Base-by-base conservation (phyloP, 1,140 invertebrate species). In the Drosophila sproati region DNA sequence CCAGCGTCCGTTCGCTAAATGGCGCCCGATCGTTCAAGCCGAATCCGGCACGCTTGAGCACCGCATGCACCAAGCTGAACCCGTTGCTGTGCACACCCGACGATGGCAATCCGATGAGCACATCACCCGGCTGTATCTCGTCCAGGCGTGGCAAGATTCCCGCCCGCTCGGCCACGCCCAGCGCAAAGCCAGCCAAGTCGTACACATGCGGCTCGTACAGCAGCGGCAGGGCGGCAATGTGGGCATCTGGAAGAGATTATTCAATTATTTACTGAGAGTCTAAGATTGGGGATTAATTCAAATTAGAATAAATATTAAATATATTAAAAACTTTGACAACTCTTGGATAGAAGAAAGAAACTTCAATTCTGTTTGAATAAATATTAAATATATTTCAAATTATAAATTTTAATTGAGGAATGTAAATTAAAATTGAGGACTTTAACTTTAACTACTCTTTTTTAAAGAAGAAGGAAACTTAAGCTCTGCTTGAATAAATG, bases 171-270 rank as follows among this genome's bases (percentile, higher is more conserved):
- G 98, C 97, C 20, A 96, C 97, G 28, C 98, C 98, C 29, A 99
- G 96, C 10, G 97, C 95, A 94, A 99, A 99, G 7, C 98, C 98
- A 10, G 98, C 98, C 29, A 99, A 93, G 93, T 99, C 98, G 92
- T 98, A 99, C 45, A 98, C 96, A n/a, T 96, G 96, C 3, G 94
- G 92, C 3, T 93, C 93, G 93, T 99, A 99, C 94, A 99, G 96
- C 37, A 97, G 96, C 1, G 98, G 98, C 96, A 99, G 98, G 93
- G 99, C 98, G 0, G 98, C 98, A 7, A 98, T 98, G 94, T 99
- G 98, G 2, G 98, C 98, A 61, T 97, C 98, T 95, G 37, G 0
- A 81, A 73, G 1, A 20, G 45, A 59, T 57, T 28, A 4, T 6
- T 45, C 3, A 50, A 3, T 45, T 20, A 20, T 20, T 20, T 20